Evolutionary conservation across 2,113 vertebrate species (phyloP).

Genomic region (Paralichthys olivaceus): DNA sequence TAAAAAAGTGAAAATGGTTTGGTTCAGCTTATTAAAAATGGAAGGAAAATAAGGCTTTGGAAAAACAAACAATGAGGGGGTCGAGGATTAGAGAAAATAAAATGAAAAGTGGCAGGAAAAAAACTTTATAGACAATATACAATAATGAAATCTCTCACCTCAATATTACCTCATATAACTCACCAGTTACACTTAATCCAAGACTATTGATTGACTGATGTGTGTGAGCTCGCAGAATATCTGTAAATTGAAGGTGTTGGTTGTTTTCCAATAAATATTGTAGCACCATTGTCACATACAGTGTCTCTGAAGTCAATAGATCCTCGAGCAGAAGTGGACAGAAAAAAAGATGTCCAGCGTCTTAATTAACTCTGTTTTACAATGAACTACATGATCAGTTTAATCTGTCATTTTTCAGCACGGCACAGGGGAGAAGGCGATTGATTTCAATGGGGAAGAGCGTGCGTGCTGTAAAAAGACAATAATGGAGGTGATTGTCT

Average conservation of each 20-base stretch:
- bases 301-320: conserved; percentile 16
- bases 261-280: conserved; percentile 65
- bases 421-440: conserved; percentile 50
- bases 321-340: conserved; percentile 24
- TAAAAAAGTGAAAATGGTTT: conserved; percentile 95
- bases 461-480: conserved; percentile 36
- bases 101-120: conserved; percentile 49
- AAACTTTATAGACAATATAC: conserved; percentile 70
- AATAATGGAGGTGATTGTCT: conserved; percentile 63
- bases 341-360: conserved; percentile 28
- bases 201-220: conserved; percentile 74
- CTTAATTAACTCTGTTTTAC: conserved; percentile 59
- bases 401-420: conserved; percentile 65
- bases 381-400: conserved; percentile 57
- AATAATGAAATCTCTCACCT: conserved; percentile 72
- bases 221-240: conserved; percentile 54
- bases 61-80: conserved; percentile 81
- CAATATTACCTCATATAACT: conserved; percentile 69
- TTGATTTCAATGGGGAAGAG: conserved; percentile 57
- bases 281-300: conserved; percentile 27
- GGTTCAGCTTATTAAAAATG: conserved; percentile 95
- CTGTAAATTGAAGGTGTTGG: conserved; percentile 59
- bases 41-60: conserved; percentile 77
- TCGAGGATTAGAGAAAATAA: conserved; percentile 72
- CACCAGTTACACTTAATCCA: conserved; percentile 68